Evolutionary conservation across 2,888 invertebrate genomes (phyloP).

Genomic region (Nesidiocoris tenuis): DNA sequence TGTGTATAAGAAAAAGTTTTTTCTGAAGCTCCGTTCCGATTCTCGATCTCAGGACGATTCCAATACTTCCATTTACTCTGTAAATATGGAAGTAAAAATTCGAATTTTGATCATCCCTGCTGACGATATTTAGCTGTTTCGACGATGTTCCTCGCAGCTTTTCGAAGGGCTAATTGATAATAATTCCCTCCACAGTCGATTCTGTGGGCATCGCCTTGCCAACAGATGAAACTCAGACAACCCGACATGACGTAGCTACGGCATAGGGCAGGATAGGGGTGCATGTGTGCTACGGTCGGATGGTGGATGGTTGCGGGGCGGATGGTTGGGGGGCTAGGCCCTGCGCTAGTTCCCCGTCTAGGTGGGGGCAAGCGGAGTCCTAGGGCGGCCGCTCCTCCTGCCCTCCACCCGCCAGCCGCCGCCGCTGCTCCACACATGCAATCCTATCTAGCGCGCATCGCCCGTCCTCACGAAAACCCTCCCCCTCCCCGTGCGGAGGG

Average conservation of each 20-base stretch:
- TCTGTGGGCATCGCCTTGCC: too few species aligned
- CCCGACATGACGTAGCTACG: neutral
- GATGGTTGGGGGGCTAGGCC: too few species aligned
- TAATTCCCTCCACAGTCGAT: too few species aligned
- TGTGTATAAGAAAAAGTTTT: too few species aligned
- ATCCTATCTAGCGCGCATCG: neutral
- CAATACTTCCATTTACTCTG: too few species aligned
- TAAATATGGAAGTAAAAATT: too few species aligned
- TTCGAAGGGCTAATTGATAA: too few species aligned
- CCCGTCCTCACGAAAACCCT: neutral
- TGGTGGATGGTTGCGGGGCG: neutral
- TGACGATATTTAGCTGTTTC: too few species aligned
- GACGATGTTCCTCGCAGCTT: too few species aligned
- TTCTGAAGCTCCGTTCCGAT: too few species aligned
- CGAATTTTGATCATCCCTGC: too few species aligned
- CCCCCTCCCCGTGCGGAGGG: constrained; percentile 1
- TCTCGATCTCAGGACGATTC: too few species aligned
- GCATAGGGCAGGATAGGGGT: neutral
- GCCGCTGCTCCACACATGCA: neutral
- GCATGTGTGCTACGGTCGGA: neutral
- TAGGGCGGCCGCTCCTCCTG: neutral
- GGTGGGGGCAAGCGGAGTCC: neutral
- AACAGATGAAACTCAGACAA: neutral
- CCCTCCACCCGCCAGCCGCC: neutral
- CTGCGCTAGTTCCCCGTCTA: neutral